These are phyloP conservation scores for Ceyx margarethae DNA, from an alignment of 2,113 vertebrate genomes.

Conservation along the genomic window DNA sequence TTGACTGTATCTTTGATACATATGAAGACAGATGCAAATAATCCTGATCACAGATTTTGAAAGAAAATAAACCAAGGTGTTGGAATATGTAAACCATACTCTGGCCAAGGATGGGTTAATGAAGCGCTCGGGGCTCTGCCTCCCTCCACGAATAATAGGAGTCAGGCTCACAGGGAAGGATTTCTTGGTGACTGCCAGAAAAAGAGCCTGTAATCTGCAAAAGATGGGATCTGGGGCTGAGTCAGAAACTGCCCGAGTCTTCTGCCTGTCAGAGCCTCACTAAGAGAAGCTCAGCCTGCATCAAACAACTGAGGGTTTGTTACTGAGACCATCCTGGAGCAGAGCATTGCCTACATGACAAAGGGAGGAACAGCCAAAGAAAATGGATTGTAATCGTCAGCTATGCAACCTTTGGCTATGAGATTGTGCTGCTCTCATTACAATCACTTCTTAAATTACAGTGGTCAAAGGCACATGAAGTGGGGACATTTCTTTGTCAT, in stretches of 20 bases:
- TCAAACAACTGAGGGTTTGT: neutral
- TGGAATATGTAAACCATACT: neutral
- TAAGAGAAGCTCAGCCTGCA: neutral
- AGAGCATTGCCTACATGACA: too few species aligned
- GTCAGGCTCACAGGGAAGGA: constrained; percentile 49
- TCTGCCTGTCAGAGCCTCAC: constrained; percentile 22
- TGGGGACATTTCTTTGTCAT: neutral
- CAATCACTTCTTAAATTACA: neutral
- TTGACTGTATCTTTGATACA: neutral
- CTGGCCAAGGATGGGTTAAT: constrained; percentile 6
- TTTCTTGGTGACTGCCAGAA: constrained; percentile 56
- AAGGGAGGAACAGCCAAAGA: neutral
- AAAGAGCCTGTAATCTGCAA: constrained; percentile 60
- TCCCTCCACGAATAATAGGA: constrained; percentile 26
- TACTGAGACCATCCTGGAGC: rapidly evolving
- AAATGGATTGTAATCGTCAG: rapidly evolving
- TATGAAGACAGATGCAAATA: neutral
- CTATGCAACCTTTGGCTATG: neutral
- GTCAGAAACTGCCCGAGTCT: constrained; percentile 33
- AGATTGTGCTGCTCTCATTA: neutral
- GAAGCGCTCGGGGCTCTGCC: neutral
- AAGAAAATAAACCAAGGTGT: neutral
- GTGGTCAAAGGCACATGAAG: neutral
- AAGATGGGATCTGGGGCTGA: constrained; percentile 44
- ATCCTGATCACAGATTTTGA: neutral